A percentile compares a stretch with the other conserved stretches of the same genome.
Evolutionary conservation across 2,797 vertebrate species (phyloP).

Genomic region (Peromyscus attwateri): DNA sequence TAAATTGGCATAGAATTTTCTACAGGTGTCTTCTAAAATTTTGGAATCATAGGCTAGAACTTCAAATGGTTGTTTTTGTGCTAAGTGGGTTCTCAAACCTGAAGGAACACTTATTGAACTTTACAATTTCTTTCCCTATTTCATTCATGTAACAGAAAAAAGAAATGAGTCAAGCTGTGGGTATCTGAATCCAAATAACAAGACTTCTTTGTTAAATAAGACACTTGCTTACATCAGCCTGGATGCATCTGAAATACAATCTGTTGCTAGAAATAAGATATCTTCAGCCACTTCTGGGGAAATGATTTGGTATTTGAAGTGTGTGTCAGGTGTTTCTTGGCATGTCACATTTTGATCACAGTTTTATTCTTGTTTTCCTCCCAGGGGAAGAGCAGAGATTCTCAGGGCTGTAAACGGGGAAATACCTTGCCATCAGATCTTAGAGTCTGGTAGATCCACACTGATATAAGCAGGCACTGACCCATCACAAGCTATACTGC

Average conservation of each 20-base stretch:
- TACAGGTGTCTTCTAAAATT: not conserved
- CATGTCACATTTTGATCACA: not conserved
- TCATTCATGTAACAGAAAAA: not conserved
- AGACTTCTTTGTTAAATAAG: not conserved
- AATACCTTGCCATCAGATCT: not conserved
- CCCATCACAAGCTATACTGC: not conserved
- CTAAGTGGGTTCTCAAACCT: constrained; percentile 18
- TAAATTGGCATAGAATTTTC: constrained; percentile 10
- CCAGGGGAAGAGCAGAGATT: not conserved
- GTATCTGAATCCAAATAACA: constrained; percentile 29
- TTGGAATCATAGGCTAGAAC: not conserved
- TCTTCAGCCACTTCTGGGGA: not conserved
- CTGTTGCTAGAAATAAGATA: constrained; percentile 22
- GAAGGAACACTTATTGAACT: not conserved
- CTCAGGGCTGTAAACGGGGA: not conserved
- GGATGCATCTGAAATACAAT: not conserved
- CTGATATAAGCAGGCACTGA: not conserved
- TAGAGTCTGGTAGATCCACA: not conserved
- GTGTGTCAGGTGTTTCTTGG: not conserved
- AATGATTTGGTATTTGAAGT: not conserved
- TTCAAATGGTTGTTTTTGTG: not conserved
- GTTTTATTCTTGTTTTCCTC: not conserved
- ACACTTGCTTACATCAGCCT: not conserved
- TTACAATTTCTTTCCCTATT: constrained; percentile 15
- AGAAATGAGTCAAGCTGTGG: not conserved